phyloP scores from a whole-genome alignment of 92 coral and sea anemone genomes.

The Porites lobata region DNA sequence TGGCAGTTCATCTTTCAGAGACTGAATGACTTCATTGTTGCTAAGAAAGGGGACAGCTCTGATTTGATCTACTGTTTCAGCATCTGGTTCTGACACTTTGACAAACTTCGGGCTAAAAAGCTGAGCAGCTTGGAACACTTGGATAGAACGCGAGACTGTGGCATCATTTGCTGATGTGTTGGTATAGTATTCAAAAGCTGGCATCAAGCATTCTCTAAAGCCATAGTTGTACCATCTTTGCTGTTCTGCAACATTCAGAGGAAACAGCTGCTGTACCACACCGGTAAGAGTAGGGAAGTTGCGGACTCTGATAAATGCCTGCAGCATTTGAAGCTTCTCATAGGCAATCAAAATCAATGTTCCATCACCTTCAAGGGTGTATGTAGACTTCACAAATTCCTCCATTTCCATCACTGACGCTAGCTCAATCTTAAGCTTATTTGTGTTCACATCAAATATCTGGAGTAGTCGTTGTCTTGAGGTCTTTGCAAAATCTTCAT shows the following conservation, averaged over 20 bases:
- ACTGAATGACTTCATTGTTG: constrained; percentile 25
- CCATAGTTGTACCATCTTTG: constrained; percentile 39
- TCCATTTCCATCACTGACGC: no score
- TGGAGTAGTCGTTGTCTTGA: no score
- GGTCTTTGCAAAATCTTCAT: no score
- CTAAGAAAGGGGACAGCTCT: constrained; percentile 47
- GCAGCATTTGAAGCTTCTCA: not conserved
- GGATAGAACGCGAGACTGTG: constrained; percentile 23
- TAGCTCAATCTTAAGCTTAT: no score
- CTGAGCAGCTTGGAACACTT: not conserved
- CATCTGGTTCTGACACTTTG: no score
- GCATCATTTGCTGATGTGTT: constrained; percentile 39
- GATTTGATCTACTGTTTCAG: no score
- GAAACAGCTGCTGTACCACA: not conserved
- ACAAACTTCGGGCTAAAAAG: no score
- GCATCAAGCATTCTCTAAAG: constrained; percentile 35
- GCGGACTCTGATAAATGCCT: not conserved
- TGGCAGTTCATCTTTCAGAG: constrained; percentile 23
- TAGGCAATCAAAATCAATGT: constrained; percentile 6
- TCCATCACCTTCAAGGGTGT: constrained; percentile 15
- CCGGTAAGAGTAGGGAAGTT: not conserved
- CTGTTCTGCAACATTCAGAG: constrained; percentile 30
- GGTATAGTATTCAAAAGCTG: constrained; percentile 37
- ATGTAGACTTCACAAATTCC: no score
- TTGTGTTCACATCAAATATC: no score